phyloP scores from a whole-genome alignment of 2,113 vertebrate genomes.

The Eretmochelys imbricata region DNA sequence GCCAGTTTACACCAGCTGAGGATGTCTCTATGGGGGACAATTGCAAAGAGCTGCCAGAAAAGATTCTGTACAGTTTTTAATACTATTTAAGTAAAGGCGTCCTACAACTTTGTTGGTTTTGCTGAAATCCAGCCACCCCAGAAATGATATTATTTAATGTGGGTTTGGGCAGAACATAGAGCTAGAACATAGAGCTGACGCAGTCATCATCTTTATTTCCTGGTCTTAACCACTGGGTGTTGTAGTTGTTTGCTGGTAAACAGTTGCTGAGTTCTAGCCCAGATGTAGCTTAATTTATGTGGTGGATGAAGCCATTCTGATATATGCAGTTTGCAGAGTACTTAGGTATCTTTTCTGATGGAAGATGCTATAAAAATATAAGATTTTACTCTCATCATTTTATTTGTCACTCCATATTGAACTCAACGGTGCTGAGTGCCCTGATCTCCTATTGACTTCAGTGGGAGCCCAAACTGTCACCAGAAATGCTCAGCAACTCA shows the following conservation, averaged over 20 bases:
- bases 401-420: neutral
- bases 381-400: neutral
- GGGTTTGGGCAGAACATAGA: neutral
- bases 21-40: neutral
- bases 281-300: neutral
- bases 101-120: constrained; percentile 1
- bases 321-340: neutral
- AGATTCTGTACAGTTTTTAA: neutral
- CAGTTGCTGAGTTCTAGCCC: neutral
- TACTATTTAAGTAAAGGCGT: neutral
- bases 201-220: neutral
- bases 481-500: neutral
- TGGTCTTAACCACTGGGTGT: neutral
- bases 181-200: neutral
- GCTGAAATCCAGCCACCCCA: constrained; percentile 33
- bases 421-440: neutral
- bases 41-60: neutral
- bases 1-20: neutral
- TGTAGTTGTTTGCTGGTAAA: neutral
- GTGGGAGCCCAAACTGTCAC: neutral
- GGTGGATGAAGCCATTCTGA: neutral
- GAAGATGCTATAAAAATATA: neutral
- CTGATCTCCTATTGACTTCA: neutral
- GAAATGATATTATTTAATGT: constrained; percentile 20
- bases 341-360: neutral